Percentiles rank a stretch among this genome's conserved stretches.
phyloP scores from a whole-genome alignment of 1,140 invertebrate genomes.

The Fragariocoptes setiger region DNA sequence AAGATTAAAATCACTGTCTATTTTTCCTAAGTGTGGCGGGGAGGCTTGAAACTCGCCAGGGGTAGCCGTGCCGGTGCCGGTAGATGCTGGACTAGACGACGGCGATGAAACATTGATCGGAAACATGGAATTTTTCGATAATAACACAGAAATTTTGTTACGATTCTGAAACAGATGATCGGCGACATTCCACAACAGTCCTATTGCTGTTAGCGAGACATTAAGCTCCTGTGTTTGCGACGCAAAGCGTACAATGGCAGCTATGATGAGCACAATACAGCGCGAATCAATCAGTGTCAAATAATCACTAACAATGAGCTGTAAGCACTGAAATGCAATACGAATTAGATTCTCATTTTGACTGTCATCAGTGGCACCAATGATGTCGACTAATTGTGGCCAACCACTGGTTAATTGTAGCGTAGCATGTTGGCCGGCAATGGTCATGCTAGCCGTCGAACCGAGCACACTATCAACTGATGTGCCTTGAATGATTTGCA shows the following conservation, averaged over 20 bases:
- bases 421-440: too few species aligned
- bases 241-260: conserved; percentile 79
- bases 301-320: conserved; percentile 85
- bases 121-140: conserved; percentile 19
- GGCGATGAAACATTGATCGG: conserved; percentile 5
- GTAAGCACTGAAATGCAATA: conserved; percentile 76
- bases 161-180: conserved; percentile 87
- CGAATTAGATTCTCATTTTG: conserved; percentile 70
- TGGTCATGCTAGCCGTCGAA: too few species aligned
- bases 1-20: too few species aligned
- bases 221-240: conserved; percentile 85
- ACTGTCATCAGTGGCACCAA: conserved; percentile 64
- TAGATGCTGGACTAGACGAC: too few species aligned
- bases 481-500: conserved; percentile 60
- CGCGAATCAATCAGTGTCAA: conserved; percentile 51
- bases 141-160: conserved; percentile 38
- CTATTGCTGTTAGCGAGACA: conserved; percentile 86
- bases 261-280: conserved; percentile 58
- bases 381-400: conserved; percentile 70
- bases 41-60: too few species aligned
- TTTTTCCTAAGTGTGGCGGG: too few species aligned
- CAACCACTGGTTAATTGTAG: conserved; percentile 50
- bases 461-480: conserved; percentile 42
- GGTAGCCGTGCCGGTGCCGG: too few species aligned
- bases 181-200: conserved; percentile 89